Base-by-base conservation (phyloP, 92 coral and sea anemone genomes). In the Diadumene lineata region DNA sequence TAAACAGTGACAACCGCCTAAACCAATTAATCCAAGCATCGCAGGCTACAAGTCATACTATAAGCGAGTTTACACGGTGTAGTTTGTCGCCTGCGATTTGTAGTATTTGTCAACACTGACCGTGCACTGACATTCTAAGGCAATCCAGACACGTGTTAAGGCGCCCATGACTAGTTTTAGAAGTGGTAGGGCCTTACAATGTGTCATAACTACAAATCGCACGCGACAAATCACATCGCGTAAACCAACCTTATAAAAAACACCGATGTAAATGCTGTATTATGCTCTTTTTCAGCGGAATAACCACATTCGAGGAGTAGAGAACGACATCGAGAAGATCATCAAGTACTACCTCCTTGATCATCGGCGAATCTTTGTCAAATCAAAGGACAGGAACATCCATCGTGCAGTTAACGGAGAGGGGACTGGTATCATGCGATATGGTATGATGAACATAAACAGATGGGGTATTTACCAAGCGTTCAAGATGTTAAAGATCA, bases 401-500 rank as follows among this genome's bases (percentile, higher is more conserved):
- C 85, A 73, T 44, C 74, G 88, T 30, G 87, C 96, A 0, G 81
- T 89, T 64, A 70, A 81, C 31, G 87, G 91, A 31, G 89, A 86
- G 11, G 92, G 87, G 34, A 74, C 84, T 23, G 86, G 87, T 21
- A 77, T 85, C 0, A 84, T 84, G 82, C 85, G 97, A 15, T 67
- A 84, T n/a, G 99, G 92, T 16, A 57, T 96, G 82, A 58, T 96
- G 63, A 85, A 82, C 46, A 78, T 85, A 50, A 96, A 96, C 83
- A 74, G 96, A 69, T 96, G 99, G 99, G 99, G 99, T 2, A 62
- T 96, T 11, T 96, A 96, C 58, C 97, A 92, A 73, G 92, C 97
- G 18, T 71, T 82, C 74, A 80, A 75, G 82, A 96, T 96, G 99
- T 55, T 86, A 56, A 33, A 66, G 43, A 30, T 92, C 25, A 96